Evolutionary conservation across 2,888 invertebrate genomes (phyloP).

Genomic region (Amphipyra tragopoginis): DNA sequence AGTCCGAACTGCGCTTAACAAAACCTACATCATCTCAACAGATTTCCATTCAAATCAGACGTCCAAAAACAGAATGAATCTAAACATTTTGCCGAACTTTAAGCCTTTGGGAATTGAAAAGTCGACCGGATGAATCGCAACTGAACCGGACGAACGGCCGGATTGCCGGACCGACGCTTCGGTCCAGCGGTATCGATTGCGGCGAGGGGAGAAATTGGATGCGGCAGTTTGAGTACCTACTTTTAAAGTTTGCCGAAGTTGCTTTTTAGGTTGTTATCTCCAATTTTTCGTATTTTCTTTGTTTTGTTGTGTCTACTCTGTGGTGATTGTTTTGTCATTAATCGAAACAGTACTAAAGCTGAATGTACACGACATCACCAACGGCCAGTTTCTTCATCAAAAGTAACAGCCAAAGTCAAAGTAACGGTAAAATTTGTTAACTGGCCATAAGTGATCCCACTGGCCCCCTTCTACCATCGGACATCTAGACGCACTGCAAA

Average conservation of each 20-base stretch:
- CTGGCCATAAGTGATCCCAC: no score
- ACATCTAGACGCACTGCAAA: no score
- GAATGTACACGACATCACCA: no score
- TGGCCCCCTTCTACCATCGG: no score
- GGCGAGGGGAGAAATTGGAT: constrained; percentile 21
- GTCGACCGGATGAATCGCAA: constrained; percentile 33
- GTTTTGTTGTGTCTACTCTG: background rate
- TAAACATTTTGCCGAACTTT: constrained; percentile 30
- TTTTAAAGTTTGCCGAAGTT: constrained; percentile 39
- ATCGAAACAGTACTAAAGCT: no score
- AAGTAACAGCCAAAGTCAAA: no score
- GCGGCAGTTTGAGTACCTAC: constrained; percentile 23
- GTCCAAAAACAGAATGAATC: constrained; percentile 26
- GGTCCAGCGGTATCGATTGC: constrained; percentile 44
- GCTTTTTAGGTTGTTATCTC: constrained; percentile 3
- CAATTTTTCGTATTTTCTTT: background rate
- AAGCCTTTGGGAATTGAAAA: constrained; percentile 35
- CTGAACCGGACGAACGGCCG: constrained; percentile 38
- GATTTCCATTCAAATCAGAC: constrained; percentile 38
- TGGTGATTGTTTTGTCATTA: background rate
- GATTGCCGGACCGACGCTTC: constrained; percentile 27
- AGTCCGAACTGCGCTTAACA: no score
- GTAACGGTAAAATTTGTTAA: no score
- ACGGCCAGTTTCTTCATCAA: no score
- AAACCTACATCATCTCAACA: background rate